Conservation (phyloP, 2,888 invertebrate genomes). For the Mimumesa dahlbomi region DNA sequence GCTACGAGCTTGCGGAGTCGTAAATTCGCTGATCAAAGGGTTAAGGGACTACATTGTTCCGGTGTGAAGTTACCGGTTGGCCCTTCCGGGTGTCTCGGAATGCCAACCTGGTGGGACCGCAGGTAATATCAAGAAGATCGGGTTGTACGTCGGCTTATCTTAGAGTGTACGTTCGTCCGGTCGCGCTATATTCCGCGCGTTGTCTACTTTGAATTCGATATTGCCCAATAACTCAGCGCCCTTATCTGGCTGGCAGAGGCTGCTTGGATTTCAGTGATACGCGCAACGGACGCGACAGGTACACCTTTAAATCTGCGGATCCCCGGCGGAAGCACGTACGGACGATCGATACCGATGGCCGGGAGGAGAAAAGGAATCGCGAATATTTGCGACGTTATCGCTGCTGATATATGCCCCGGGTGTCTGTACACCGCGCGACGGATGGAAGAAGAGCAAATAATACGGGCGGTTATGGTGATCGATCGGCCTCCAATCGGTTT, state of each 20-base stretch:
- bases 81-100: too few relatives aligned
- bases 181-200: constrained; percentile 12
- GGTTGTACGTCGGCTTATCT: constrained; percentile 1
- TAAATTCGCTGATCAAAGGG: too few relatives aligned
- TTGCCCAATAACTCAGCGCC: constrained; percentile 60
- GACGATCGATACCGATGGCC: constrained; percentile 31
- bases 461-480: neutral
- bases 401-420: constrained; percentile 11
- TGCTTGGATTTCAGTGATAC: constrained; percentile 27
- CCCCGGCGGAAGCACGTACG: neutral
- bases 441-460: constrained; percentile 12
- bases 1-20: too few relatives aligned
- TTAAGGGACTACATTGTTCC: too few relatives aligned
- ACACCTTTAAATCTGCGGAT: constrained; percentile 5
- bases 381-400: constrained; percentile 25
- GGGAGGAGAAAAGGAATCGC: constrained; percentile 34
- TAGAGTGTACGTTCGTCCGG: neutral
- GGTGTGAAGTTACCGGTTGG: too few relatives aligned
- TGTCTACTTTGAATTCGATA: constrained; percentile 60
- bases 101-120: too few relatives aligned
- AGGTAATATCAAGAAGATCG: neutral
- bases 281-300: constrained; percentile 39
- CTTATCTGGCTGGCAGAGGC: constrained; percentile 57
- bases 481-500: constrained; percentile 12
- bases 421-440: neutral